These are phyloP conservation scores for Platycheirus albimanus DNA, from an alignment of 2,888 invertebrate genomes.

Conservation along the genomic window DNA sequence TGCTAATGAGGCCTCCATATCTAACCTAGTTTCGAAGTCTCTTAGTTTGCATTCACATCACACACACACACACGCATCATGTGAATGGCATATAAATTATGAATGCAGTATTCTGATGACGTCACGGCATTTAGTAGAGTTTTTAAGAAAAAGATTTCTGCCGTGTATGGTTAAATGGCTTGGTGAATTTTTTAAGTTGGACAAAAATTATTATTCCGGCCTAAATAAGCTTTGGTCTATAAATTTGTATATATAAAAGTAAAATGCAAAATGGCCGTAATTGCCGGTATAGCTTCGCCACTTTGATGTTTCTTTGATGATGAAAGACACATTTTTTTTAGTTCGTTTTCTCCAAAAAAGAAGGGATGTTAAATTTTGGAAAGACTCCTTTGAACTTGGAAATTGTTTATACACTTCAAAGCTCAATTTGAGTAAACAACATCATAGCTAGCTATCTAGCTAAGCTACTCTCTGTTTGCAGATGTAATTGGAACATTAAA, in stretches of 20 bases:
- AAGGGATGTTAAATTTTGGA: neutral
- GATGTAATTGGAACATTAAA: too few species aligned
- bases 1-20: constrained; percentile 30
- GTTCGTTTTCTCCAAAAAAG: neutral
- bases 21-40: constrained; percentile 58
- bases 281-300: neutral
- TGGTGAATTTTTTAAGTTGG: neutral
- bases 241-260: neutral
- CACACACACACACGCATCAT: constrained; percentile 42
- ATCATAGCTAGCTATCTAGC: too few species aligned
- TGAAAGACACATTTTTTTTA: neutral
- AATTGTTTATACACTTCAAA: neutral
- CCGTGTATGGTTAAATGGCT: neutral
- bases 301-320: constrained; percentile 28
- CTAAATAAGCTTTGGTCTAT: neutral
- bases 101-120: constrained; percentile 19
- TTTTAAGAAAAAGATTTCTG: neutral
- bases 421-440: too few species aligned
- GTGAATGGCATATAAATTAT: constrained; percentile 31
- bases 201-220: neutral
- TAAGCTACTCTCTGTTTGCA: too few species aligned
- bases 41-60: constrained; percentile 43
- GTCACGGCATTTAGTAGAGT: neutral
- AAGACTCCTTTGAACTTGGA: constrained; percentile 16
- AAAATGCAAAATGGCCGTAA: constrained; percentile 15